These are phyloP conservation scores for Hydropsyche tenuis DNA, from an alignment of 1,140 invertebrate genomes.

Conservation along the genomic window DNA sequence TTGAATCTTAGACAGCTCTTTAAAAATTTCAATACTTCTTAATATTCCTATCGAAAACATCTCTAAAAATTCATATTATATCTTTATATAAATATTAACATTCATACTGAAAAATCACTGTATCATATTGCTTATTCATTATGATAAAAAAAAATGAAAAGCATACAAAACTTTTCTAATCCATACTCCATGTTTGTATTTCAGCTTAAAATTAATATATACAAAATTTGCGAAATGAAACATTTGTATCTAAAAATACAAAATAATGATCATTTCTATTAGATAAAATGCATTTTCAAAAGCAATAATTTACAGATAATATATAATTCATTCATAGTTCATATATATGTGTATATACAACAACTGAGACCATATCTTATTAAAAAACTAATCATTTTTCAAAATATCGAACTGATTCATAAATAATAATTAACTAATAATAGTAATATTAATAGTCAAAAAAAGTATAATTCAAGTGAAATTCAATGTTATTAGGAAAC, in stretches of 20 bases:
- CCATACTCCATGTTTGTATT: no score
- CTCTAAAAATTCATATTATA: not conserved
- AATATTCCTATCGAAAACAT: not conserved
- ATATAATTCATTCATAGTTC: no score
- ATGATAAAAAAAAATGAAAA: no score
- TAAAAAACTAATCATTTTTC: slow-evolving; percentile 10
- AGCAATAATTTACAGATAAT: no score
- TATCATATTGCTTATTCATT: not conserved
- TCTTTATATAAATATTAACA: not conserved
- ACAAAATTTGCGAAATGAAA: not conserved
- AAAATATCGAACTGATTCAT: not conserved
- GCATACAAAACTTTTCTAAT: no score
- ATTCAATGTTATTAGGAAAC: slow-evolving; percentile 12
- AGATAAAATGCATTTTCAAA: no score
- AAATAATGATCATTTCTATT: no score
- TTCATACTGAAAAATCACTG: not conserved
- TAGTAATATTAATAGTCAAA: not conserved
- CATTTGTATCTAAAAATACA: no score
- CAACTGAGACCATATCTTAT: slow-evolving; percentile 22
- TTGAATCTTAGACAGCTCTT: no score
- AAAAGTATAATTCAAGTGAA: slow-evolving; percentile 4
- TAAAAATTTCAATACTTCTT: no score
- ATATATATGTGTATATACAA: not conserved
- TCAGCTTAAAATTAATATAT: slow-evolving; percentile 12
- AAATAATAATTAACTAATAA: not conserved